phyloP scores from a whole-genome alignment of 2,888 invertebrate genomes.

The Chymomyza caudatula region DNA sequence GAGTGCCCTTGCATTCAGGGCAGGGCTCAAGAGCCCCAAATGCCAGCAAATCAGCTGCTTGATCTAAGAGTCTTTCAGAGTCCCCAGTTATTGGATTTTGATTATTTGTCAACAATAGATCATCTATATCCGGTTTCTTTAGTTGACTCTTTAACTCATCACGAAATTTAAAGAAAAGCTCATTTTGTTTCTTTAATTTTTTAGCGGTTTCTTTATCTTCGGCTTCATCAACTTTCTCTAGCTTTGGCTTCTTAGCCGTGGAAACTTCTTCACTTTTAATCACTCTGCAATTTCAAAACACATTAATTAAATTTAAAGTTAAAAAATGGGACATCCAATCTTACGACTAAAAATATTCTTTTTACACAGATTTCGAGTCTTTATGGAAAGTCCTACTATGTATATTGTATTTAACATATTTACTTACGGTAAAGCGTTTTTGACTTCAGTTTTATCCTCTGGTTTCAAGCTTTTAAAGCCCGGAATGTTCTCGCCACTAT shows the following conservation, averaged over 20 bases:
- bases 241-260: slow-evolving; percentile 84
- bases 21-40: slow-evolving; percentile 92
- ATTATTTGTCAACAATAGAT: slow-evolving; percentile 85
- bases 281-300: slow-evolving; percentile 59
- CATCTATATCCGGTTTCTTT: slow-evolving; percentile 81
- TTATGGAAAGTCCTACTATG: background rate
- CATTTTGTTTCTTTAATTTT: slow-evolving; percentile 65
- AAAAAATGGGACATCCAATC: too few species aligned
- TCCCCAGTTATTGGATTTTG: slow-evolving; percentile 84
- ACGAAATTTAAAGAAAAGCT: slow-evolving; percentile 80
- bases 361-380: too few species aligned
- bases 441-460: slow-evolving; percentile 85
- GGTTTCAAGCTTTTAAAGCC: slow-evolving; percentile 85
- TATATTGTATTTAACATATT: background rate
- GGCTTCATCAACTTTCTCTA: slow-evolving; percentile 80
- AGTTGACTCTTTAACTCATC: slow-evolving; percentile 82
- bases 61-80: slow-evolving; percentile 82
- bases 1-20: slow-evolving; percentile 86
- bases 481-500: slow-evolving; percentile 85
- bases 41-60: slow-evolving; percentile 89
- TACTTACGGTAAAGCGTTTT: slow-evolving; percentile 83
- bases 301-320: slow-evolving; percentile 8
- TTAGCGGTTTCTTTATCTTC: slow-evolving; percentile 82
- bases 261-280: slow-evolving; percentile 80
- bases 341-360: too few species aligned